Conservation (phyloP, 2,797 vertebrate genomes). For the Pangasius djambal region DNA sequence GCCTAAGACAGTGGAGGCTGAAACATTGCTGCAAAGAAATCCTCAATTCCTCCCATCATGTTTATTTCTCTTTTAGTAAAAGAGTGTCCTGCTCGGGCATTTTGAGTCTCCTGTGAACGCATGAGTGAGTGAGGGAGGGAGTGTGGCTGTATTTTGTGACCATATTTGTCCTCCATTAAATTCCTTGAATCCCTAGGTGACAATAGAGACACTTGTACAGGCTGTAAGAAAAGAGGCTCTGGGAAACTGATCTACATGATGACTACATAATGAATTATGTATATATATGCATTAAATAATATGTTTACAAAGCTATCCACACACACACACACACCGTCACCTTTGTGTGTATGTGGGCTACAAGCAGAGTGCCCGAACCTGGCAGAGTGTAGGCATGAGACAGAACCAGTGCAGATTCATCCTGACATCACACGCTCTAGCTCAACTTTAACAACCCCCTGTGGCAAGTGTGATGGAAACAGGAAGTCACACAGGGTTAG, state of each 20-base stretch:
- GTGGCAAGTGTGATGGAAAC: slow-evolving; percentile 32
- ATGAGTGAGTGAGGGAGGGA: background rate
- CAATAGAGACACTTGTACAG: background rate
- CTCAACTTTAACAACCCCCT: background rate
- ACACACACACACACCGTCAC: slow-evolving; percentile 24
- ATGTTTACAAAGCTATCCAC: background rate
- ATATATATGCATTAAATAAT: background rate
- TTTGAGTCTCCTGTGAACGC: background rate
- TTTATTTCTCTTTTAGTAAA: background rate
- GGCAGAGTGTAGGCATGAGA: slow-evolving; percentile 32
- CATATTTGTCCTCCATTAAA: slow-evolving; percentile 14
- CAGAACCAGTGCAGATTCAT: slow-evolving; percentile 11
- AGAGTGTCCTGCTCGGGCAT: too few species aligned
- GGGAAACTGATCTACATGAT: background rate
- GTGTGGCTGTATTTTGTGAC: background rate
- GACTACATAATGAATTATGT: background rate
- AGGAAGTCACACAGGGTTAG: slow-evolving; percentile 31
- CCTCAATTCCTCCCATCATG: background rate
- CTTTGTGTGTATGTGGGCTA: slow-evolving; percentile 17
- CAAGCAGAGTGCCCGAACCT: slow-evolving; percentile 14
- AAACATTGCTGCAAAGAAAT: background rate
- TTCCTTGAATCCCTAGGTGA: background rate
- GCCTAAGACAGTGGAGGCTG: background rate
- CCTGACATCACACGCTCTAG: slow-evolving; percentile 29
- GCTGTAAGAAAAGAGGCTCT: background rate